phyloP scores from a whole-genome alignment of 2,888 invertebrate genomes.

The Drosophila hawaiiensis region DNA sequence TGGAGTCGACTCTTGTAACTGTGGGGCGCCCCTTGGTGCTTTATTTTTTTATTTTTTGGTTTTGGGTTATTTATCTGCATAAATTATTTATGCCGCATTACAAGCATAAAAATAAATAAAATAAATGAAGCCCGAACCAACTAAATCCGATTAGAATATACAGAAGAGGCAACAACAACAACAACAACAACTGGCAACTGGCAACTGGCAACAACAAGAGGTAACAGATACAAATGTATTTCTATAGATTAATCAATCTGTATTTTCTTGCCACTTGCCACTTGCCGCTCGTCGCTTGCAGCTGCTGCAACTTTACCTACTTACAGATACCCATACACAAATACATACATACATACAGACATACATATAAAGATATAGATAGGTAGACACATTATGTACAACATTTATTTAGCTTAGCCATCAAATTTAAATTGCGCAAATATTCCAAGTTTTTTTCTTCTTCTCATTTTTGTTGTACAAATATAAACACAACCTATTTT shows the following conservation, averaged over 20 bases:
- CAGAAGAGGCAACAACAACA: conserved; percentile 30
- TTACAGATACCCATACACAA: conserved; percentile 18
- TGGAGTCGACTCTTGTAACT: conserved; percentile 3
- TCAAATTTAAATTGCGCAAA: conserved; percentile 56
- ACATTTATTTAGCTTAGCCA: conserved; percentile 70
- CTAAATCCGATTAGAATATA: conserved; percentile 80
- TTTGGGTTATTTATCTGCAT: conserved; percentile 80
- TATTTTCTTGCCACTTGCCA: conserved; percentile 34
- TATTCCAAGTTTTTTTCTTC: neutral
- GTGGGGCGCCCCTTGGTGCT: conserved; percentile 60
- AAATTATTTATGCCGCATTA: conserved; percentile 84
- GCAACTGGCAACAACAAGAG: conserved; percentile 6
- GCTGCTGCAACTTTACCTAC: conserved; percentile 47
- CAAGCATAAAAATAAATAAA: conserved; percentile 82
- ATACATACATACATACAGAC: neutral
- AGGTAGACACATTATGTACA: conserved; percentile 25
- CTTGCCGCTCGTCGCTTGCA: conserved; percentile 31
- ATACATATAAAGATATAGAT: neutral
- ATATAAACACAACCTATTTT: conserved; percentile 62
- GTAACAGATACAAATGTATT: conserved; percentile 74
- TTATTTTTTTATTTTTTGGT: conserved; percentile 41
- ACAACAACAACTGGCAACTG: neutral
- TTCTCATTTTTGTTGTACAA: conserved; percentile 11
- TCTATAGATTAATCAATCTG: conserved; percentile 80
- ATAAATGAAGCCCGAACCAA: conserved; percentile 76